Evolutionary conservation across 2,797 vertebrate genomes (phyloP), one percentile per base, ranked within the genome.

Genomic region (Naso thynnoides): DNA sequence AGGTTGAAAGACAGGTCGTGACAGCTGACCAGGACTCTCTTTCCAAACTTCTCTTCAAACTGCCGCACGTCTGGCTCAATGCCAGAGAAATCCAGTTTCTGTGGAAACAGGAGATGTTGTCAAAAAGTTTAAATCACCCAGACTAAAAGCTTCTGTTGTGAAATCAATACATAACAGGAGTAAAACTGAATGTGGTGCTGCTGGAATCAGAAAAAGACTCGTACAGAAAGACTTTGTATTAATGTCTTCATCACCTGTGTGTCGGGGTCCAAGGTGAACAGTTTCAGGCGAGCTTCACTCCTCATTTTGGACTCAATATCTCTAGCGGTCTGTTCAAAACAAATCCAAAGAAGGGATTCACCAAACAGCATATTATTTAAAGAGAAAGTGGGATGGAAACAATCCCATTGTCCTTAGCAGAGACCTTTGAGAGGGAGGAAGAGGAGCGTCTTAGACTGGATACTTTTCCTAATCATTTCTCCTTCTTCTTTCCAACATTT

Each of bases 21-120:
- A 74, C 98, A 99, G 86, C 93, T 96, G 84, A 99, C 97, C 60
- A 99, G 92, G 86, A 99, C 90, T 76, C 96, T 94, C 90, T 97
- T 99, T 11, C 98, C 98, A 70, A 97, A 98, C 86, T 98, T 98
- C 86, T 99, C 98, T 79, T 99, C 97, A 88, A 99, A 99, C 63
- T 96, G 97, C 65, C 96, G 96, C 78, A 97, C 94, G 14, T 99
- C 97, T 5, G 96, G 96, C 62, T 98, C 97, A 31, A 96, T 92
- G 81, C 94, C 92, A 18, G 95, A 96, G 87, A 97, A 96, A 85
- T 99, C 98, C 79, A 98, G 95, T 91, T 96, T 99, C 98, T 99
- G 78, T 56, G 82, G 83, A 82, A 38, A 53, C 39, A 84, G 58
- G 47, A 9, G 76, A 52, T 58, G 31, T 57, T 3, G 36, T 45